Evolutionary conservation across 2,888 invertebrate genomes (phyloP).

Genomic region (Pseudanteris insignis): DNA sequence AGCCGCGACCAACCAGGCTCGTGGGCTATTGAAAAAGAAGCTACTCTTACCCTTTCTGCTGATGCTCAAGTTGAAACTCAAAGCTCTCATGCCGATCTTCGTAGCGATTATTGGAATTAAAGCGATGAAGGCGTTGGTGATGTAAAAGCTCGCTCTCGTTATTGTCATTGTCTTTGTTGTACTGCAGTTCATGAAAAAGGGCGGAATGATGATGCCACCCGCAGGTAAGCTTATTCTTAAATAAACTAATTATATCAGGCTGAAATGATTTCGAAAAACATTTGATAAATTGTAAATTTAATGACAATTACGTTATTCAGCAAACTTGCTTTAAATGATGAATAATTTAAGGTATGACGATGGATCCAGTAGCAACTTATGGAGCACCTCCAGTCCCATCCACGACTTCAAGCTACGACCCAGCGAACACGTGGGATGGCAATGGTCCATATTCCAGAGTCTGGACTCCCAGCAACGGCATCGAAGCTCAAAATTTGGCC

Average conservation of each 20-base stretch:
- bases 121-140: constrained; percentile 82
- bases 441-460: constrained; percentile 82
- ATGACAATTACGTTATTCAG: too few species aligned
- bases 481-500: constrained; percentile 65
- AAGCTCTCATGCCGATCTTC: constrained; percentile 84
- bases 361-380: constrained; percentile 74
- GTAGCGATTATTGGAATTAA: constrained; percentile 82
- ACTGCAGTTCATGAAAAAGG: constrained; percentile 81
- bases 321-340: too few species aligned
- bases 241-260: too few species aligned
- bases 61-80: constrained; percentile 83
- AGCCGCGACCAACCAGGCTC: constrained; percentile 68
- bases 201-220: constrained; percentile 70
- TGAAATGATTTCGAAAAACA: too few species aligned
- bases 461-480: constrained; percentile 71
- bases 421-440: constrained; percentile 78
- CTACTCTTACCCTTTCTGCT: constrained; percentile 81
- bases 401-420: constrained; percentile 70
- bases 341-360: constrained; percentile 76
- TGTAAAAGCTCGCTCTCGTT: constrained; percentile 84
- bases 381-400: constrained; percentile 74
- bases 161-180: constrained; percentile 84
- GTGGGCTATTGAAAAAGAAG: constrained; percentile 83
- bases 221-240: constrained; percentile 50
- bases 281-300: too few species aligned